Evolutionary conservation across 2,797 vertebrate species (phyloP).

Genomic region (Acanthurus leucopareius): DNA sequence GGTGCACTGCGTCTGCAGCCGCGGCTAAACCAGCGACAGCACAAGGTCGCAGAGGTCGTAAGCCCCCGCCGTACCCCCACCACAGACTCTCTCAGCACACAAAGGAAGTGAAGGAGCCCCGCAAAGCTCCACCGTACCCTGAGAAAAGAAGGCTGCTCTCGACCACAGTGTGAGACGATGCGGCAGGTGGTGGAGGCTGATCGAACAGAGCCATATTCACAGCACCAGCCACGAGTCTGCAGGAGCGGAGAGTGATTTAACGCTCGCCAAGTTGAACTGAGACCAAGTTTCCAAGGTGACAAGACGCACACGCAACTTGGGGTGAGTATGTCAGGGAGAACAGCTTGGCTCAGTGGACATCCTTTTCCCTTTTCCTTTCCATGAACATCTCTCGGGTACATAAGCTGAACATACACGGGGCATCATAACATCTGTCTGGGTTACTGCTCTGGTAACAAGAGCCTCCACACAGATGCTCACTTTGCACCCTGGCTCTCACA

Average conservation of each 20-base stretch:
- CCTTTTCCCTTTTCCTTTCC: slow-evolving; percentile 27
- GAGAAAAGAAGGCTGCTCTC: slow-evolving; percentile 85
- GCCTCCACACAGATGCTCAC: slow-evolving; percentile 73
- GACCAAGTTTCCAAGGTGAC: slow-evolving; percentile 81
- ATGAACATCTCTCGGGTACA: slow-evolving; percentile 52
- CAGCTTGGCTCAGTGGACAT: slow-evolving; percentile 53
- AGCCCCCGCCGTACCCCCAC: slow-evolving; percentile 86
- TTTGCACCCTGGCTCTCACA: slow-evolving; percentile 35
- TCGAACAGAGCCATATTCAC: slow-evolving; percentile 60
- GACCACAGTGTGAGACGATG: slow-evolving; percentile 84
- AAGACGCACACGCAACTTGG: slow-evolving; percentile 50
- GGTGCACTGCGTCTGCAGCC: slow-evolving; percentile 13
- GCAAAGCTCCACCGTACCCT: slow-evolving; percentile 82
- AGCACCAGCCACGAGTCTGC: slow-evolving; percentile 61
- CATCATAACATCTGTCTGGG: slow-evolving; percentile 72
- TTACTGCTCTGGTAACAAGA: slow-evolving; percentile 72
- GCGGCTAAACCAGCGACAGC: slow-evolving; percentile 26
- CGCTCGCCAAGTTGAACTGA: slow-evolving; percentile 72
- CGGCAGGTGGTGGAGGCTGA: slow-evolving; percentile 67
- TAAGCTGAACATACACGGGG: slow-evolving; percentile 50
- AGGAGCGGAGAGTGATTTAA: slow-evolving; percentile 67
- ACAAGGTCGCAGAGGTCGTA: slow-evolving; percentile 72
- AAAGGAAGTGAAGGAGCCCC: slow-evolving; percentile 75
- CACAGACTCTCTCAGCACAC: slow-evolving; percentile 58
- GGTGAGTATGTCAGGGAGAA: slow-evolving; percentile 78